phyloP scores from a whole-genome alignment of 2,888 invertebrate species.

The Geotrupes spiniger region DNA sequence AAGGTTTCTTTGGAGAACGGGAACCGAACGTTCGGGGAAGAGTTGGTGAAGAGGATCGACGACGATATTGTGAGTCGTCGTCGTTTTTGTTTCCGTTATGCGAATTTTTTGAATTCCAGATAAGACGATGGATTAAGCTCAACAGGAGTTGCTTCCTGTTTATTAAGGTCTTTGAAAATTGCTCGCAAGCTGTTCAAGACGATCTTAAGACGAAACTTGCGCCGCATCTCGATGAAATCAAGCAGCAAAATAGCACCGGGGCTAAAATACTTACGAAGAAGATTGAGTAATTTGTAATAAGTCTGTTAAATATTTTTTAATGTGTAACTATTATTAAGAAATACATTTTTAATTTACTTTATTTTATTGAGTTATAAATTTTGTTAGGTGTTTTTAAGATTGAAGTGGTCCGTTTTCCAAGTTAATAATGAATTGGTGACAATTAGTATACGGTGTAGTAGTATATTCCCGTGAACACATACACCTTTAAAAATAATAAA shows the following conservation, averaged over 20 bases:
- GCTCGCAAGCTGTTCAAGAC: slow-evolving; percentile 49
- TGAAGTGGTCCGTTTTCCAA: too few species aligned
- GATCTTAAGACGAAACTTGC: slow-evolving; percentile 54
- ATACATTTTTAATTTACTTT: too few species aligned
- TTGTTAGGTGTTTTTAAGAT: too few species aligned
- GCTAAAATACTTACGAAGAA: slow-evolving; percentile 59
- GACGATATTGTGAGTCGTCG: slow-evolving; percentile 55
- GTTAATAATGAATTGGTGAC: too few species aligned
- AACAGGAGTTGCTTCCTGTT: slow-evolving; percentile 79
- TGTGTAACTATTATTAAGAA: too few species aligned
- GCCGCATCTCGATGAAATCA: slow-evolving; percentile 50
- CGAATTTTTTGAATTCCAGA: slow-evolving; percentile 49
- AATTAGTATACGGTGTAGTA: too few species aligned
- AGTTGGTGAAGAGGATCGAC: slow-evolving; percentile 55
- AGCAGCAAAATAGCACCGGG: slow-evolving; percentile 58
- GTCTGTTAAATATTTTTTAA: neutral
- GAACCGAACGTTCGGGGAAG: slow-evolving; percentile 57
- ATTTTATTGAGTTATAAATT: too few species aligned
- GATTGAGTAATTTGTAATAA: slow-evolving; percentile 17
- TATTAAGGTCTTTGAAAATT: slow-evolving; percentile 64
- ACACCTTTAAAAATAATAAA: too few species aligned
- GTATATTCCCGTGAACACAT: too few species aligned
- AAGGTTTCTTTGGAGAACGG: slow-evolving; percentile 47
- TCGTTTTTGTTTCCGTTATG: too few species aligned
- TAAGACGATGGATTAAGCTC: slow-evolving; percentile 63